These are phyloP conservation scores for Chrysolina oricalcia DNA, from an alignment of 2,888 invertebrate species.

Conservation along the genomic window DNA sequence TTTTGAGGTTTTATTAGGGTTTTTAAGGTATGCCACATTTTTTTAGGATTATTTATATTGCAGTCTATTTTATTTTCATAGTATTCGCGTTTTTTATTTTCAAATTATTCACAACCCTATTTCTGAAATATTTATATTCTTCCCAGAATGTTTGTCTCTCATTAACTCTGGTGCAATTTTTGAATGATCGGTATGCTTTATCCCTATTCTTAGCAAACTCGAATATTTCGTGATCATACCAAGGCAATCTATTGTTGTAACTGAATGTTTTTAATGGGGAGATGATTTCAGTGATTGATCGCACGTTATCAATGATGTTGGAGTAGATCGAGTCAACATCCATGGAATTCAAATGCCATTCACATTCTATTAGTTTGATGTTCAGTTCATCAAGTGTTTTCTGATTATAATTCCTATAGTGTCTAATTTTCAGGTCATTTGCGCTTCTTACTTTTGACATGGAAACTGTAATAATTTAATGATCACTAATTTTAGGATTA, in stretches of 20 bases:
- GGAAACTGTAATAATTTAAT: constrained; percentile 21
- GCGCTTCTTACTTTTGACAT: constrained; percentile 3
- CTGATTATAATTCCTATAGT: constrained; percentile 9
- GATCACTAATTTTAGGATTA: constrained; percentile 27
- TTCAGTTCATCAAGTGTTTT: constrained; percentile 24
- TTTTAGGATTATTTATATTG: no score
- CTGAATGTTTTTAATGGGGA: constrained; percentile 22
- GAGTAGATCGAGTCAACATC: constrained; percentile 8
- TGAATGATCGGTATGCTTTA: no score
- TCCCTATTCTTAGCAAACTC: no score
- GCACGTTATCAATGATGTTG: constrained; percentile 23
- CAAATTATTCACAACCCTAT: constrained; percentile 31
- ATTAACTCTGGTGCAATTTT: no score
- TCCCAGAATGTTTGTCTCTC: no score
- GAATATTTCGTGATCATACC: no score
- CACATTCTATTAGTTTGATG: constrained; percentile 11
- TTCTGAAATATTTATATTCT: no score
- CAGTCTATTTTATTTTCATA: constrained; percentile 34
- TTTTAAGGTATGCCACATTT: constrained; percentile 32
- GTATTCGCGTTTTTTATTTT: constrained; percentile 34
- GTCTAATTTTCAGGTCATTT: constrained; percentile 9
- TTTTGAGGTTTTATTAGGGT: constrained; percentile 26
- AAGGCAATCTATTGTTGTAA: constrained; percentile 32
- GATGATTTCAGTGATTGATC: constrained; percentile 16
- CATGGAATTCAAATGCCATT: constrained; percentile 25